Evolutionary conservation across 2,113 vertebrate species (phyloP), one percentile per base, ranked within the genome.

Genomic region (Menidia beryllina): DNA sequence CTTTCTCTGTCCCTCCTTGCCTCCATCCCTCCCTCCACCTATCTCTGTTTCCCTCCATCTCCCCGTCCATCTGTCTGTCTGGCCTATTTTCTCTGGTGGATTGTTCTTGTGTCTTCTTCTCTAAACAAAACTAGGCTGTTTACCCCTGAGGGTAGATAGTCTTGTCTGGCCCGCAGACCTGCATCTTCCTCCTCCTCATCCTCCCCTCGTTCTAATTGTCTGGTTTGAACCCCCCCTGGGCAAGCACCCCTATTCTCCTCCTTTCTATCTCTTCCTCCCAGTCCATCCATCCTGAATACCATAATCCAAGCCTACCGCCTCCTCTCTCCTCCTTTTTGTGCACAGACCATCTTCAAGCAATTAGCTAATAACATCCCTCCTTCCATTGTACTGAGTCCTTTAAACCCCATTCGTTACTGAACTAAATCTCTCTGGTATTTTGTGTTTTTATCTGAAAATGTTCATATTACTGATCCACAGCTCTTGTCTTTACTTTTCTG

Each of bases 101-200:
- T 84, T 88, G 60, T 77, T 79, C 50, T 71, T 89, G 83, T 89
- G 85, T 91, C 90, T 79, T 86, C 83, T 76, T 86, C 82, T 56
- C 69, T 72, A 75, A 91, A 93, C 86, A 90, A 92, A 89, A 87
- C 53, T 50, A 47, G 61, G 47, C 41, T 68, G 79, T 83, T 68
- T 38, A 24, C 83, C 88, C 77, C 82, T 62, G 67, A 86, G 83
- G 89, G 58, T 38, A 88, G 88, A 93, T 90, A 92, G 88, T 86
- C 85, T 90, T 93, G 91, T 93, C 91, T 91, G 30, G 73, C 91
- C 89, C 56, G 73, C 85, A 89, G 88, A 85, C 85, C 83, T 86
- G 71, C 77, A 80, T 75, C 74, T 69, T 65, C 50, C 24, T 71
- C 83, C 25, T 60, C 66, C 68, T 74, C 75, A 58, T 59, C 43